Evolutionary conservation across 2,113 vertebrate species (phyloP).

Genomic region (Capreolus pygargus): DNA sequence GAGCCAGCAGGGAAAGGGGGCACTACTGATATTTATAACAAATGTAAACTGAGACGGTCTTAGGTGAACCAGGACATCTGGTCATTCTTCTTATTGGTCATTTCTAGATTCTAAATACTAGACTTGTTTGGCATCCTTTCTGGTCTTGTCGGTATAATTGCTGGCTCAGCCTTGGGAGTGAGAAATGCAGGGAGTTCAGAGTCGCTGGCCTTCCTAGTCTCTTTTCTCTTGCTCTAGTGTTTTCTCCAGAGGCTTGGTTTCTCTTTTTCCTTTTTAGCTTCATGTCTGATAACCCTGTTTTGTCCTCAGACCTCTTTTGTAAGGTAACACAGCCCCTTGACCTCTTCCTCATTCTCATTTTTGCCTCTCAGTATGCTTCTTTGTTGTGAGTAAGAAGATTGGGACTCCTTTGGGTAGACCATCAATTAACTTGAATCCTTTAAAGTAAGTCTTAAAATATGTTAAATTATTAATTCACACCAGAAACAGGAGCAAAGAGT

Average conservation of each 20-base stretch:
- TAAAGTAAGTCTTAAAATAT: neutral
- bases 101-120: neutral
- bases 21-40: neutral
- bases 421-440: conserved; percentile 9
- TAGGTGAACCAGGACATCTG: neutral
- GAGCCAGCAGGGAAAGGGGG: neutral
- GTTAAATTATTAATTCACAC: conserved; percentile 11
- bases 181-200: neutral
- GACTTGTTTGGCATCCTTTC: neutral
- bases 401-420: neutral
- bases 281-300: neutral
- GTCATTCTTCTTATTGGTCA: neutral
- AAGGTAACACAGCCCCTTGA: neutral
- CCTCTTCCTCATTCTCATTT: neutral
- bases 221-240: neutral
- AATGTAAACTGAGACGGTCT: neutral
- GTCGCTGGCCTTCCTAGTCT: neutral
- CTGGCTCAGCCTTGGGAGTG: neutral
- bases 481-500: conserved; percentile 1
- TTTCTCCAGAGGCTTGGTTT: neutral
- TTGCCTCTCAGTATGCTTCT: neutral
- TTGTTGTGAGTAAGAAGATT: neutral
- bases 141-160: neutral
- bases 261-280: neutral
- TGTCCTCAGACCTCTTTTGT: neutral